phyloP scores from a whole-genome alignment of 2,888 invertebrate genomes.

The Ichneumoninae sp. region DNA sequence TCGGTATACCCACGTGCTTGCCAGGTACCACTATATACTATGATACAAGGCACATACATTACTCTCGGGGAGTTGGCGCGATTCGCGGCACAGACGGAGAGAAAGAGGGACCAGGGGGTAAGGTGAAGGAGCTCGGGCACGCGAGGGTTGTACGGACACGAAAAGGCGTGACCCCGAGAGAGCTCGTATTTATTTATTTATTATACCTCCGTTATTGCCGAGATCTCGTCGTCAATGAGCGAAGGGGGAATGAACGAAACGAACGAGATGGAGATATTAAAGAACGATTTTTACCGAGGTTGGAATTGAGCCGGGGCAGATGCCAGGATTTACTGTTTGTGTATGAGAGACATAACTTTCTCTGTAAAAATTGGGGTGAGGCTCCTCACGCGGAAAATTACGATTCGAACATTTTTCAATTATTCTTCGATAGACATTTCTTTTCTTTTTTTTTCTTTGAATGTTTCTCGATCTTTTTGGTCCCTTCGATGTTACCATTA shows the following conservation, averaged over 20 bases:
- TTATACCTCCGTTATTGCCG: constrained; percentile 64
- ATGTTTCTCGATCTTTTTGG: constrained; percentile 1
- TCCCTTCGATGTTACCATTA: constrained; percentile 26
- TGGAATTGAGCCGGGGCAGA: constrained; percentile 47
- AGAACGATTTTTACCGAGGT: constrained; percentile 12
- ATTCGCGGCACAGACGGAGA: constrained; percentile 47
- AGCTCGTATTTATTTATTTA: constrained; percentile 66
- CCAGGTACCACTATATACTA: constrained; percentile 54
- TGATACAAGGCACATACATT: constrained; percentile 39
- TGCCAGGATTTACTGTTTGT: constrained; percentile 19
- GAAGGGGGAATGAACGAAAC: constrained; percentile 12
- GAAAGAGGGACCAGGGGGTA: constrained; percentile 41
- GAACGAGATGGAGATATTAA: constrained; percentile 53
- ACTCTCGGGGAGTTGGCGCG: constrained; percentile 56
- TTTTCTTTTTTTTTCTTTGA: constrained; percentile 2
- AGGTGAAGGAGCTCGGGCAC: constrained; percentile 65
- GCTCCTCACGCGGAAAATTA: not conserved
- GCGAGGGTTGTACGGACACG: constrained; percentile 67
- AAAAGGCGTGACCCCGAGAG: constrained; percentile 65
- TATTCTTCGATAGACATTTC: not conserved
- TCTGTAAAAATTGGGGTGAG: not conserved
- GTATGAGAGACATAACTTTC: not conserved
- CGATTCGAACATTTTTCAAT: not conserved
- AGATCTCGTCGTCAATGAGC: constrained; percentile 54
- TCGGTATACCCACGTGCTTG: constrained; percentile 64